phyloP scores from a whole-genome alignment of 2,888 invertebrate genomes.

The Melikaiella ostensackeni region DNA sequence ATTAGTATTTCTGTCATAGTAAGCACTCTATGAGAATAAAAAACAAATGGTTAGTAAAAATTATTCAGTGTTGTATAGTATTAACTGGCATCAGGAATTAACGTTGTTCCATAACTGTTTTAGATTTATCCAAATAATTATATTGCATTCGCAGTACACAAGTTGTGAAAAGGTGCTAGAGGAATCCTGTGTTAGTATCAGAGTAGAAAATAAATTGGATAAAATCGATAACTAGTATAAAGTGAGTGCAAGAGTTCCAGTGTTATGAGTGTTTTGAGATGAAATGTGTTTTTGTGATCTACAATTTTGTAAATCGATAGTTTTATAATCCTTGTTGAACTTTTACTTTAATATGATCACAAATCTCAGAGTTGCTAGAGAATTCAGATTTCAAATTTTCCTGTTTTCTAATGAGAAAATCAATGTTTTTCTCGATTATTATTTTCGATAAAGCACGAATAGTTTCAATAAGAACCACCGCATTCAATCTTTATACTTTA shows the following conservation, averaged over 20 bases:
- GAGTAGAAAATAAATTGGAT: conserved; percentile 18
- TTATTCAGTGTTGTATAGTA: conserved; percentile 4
- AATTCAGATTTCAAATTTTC: too few relatives aligned
- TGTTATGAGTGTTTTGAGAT: conserved; percentile 25
- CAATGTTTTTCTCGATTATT: too few relatives aligned
- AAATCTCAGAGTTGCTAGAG: too few relatives aligned
- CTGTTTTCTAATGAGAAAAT: too few relatives aligned
- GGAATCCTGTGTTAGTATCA: conserved; percentile 16
- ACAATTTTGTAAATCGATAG: background rate
- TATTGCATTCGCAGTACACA: background rate
- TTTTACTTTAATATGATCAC: too few relatives aligned
- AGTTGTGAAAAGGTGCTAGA: background rate
- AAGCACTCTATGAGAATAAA: conserved; percentile 48
- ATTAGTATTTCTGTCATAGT: conserved; percentile 62
- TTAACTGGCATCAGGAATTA: conserved; percentile 69
- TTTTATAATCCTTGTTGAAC: too few relatives aligned
- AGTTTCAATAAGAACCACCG: too few relatives aligned
- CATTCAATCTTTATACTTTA: too few relatives aligned
- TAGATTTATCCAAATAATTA: conserved; percentile 42
- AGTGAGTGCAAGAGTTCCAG: conserved; percentile 45
- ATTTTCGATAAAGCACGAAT: too few relatives aligned
- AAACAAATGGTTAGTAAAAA: conserved; percentile 8
- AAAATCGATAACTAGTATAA: conserved; percentile 26
- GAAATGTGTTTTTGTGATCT: background rate
- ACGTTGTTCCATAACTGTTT: conserved; percentile 67